Percentiles rank a stretch among this genome's conserved stretches.
phyloP scores from a whole-genome alignment of 2,113 vertebrate genomes.

The Paratilapia polleni region DNA sequence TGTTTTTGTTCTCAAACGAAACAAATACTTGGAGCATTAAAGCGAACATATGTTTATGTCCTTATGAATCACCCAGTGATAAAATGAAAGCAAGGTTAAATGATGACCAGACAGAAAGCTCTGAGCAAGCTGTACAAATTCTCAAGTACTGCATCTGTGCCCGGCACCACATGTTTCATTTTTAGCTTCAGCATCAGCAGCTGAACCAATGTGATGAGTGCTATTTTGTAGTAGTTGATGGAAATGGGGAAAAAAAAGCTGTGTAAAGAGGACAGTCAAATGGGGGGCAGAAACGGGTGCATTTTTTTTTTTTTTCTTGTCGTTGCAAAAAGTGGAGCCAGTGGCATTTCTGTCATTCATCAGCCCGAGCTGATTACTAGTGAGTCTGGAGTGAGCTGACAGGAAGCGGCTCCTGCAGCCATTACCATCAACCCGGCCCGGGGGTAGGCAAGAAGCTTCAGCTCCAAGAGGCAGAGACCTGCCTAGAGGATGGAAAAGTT shows the following conservation, averaged over 20 bases:
- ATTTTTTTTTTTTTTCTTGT: constrained; percentile 46
- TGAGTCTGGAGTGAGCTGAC: constrained; percentile 79
- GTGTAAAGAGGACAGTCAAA: constrained; percentile 63
- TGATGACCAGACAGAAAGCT: constrained; percentile 32
- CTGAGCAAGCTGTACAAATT: constrained; percentile 15
- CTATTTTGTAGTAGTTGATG: constrained; percentile 50
- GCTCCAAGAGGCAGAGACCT: constrained; percentile 57
- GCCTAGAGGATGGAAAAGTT: constrained; percentile 68
- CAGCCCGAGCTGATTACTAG: constrained; percentile 78
- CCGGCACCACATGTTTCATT: constrained; percentile 45
- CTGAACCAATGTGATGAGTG: constrained; percentile 56
- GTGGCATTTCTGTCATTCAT: constrained; percentile 80
- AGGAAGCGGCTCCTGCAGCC: constrained; percentile 80
- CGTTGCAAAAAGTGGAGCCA: constrained; percentile 49
- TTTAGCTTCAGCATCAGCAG: constrained; percentile 61
- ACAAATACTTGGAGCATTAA: background rate
- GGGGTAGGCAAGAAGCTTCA: constrained; percentile 47
- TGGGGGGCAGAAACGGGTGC: background rate
- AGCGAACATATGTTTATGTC: background rate
- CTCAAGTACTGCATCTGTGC: constrained; percentile 36
- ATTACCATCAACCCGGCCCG: constrained; percentile 78
- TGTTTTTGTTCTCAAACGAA: background rate
- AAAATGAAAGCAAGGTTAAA: constrained; percentile 28
- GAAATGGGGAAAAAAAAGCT: constrained; percentile 26
- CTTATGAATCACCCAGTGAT: constrained; percentile 13